Percentiles rank a stretch among this genome's conserved stretches.
Conservation (phyloP, 2,888 invertebrate genomes). For the Cerastis leucographa region DNA sequence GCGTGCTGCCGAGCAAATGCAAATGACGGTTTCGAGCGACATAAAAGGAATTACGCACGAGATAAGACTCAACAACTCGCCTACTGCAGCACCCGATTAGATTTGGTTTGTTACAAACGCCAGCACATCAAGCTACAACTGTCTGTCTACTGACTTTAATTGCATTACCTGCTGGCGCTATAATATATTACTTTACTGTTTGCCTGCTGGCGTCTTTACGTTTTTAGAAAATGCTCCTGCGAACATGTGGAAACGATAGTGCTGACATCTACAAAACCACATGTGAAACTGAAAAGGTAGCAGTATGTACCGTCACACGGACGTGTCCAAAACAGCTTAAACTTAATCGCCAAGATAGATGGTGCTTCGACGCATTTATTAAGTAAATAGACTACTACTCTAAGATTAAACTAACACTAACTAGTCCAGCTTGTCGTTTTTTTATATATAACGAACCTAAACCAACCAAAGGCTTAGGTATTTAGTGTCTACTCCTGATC, state of each 20-base stretch:
- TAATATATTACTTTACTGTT: too few species aligned
- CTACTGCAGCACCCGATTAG: not conserved
- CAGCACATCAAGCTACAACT: too few species aligned
- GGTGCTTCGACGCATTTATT: not conserved
- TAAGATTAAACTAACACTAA: not conserved
- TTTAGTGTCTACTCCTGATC: not conserved
- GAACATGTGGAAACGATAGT: not conserved
- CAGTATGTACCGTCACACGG: not conserved
- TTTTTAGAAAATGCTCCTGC: too few species aligned
- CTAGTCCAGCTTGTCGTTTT: not conserved
- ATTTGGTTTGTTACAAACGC: not conserved
- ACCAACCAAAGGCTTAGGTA: not conserved
- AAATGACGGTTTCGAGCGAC: too few species aligned
- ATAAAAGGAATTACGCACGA: too few species aligned
- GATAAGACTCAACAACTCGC: not conserved
- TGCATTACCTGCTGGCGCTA: too few species aligned
- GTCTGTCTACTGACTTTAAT: too few species aligned
- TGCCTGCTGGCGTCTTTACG: too few species aligned
- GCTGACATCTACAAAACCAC: constrained; percentile 18
- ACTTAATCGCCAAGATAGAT: not conserved
- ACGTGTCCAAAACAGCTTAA: not conserved
- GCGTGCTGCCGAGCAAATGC: too few species aligned
- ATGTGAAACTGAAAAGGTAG: not conserved
- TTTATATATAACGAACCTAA: not conserved
- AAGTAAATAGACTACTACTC: too few species aligned